These are phyloP conservation scores for Brachyptera risi DNA, from an alignment of 2,888 invertebrate genomes.

Conservation along the genomic window DNA sequence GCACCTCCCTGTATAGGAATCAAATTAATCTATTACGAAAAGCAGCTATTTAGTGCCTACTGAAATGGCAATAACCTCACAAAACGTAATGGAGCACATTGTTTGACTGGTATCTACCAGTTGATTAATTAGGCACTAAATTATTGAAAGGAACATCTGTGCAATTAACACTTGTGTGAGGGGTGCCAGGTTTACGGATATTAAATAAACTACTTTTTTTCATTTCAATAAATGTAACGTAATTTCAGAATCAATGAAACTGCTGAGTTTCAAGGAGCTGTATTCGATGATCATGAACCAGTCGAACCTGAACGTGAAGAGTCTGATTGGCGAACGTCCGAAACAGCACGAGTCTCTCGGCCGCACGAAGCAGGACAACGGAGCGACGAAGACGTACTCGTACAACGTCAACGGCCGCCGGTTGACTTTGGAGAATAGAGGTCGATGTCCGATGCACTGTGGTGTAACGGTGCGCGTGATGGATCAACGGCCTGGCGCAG, in stretches of 20 bases:
- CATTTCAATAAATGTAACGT: too few species aligned
- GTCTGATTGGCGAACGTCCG: neutral
- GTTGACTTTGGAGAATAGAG: constrained; percentile 65
- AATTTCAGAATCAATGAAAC: constrained; percentile 20
- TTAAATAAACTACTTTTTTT: too few species aligned
- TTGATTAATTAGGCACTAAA: too few species aligned
- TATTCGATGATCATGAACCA: constrained; percentile 20
- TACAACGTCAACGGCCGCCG: constrained; percentile 56
- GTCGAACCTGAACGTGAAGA: constrained; percentile 8
- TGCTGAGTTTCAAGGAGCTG: constrained; percentile 12
- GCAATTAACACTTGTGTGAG: too few species aligned
- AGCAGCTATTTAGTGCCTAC: too few species aligned
- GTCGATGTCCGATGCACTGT: constrained; percentile 65
- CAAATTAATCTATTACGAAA: too few species aligned
- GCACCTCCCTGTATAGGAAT: too few species aligned
- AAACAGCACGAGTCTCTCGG: constrained; percentile 17
- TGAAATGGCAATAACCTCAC: too few species aligned
- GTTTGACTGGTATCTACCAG: too few species aligned
- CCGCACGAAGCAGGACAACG: constrained; percentile 1
- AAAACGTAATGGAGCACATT: too few species aligned
- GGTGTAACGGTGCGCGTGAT: constrained; percentile 57
- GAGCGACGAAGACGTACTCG: constrained; percentile 48
- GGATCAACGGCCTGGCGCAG: constrained; percentile 51
- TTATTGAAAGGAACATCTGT: too few species aligned
- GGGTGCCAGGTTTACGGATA: too few species aligned